Conservation (phyloP, 2,113 vertebrate genomes). For the Rissa tridactyla region DNA sequence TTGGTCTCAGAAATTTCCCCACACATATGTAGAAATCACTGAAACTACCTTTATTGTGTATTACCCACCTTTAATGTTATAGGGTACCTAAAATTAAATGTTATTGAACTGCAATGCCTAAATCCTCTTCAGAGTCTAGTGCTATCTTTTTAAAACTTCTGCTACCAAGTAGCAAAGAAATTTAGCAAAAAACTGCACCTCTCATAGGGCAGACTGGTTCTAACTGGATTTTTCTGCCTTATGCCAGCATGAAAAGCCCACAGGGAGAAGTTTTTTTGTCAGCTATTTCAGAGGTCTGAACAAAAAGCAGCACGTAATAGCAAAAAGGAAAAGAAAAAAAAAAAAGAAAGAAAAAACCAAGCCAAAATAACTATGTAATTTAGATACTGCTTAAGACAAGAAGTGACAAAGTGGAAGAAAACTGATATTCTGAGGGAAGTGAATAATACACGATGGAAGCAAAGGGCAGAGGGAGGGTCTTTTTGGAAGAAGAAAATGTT, state of each 20-base stretch:
- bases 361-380: background rate
- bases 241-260: background rate
- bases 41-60: background rate
- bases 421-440: background rate
- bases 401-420: background rate
- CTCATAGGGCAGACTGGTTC: background rate
- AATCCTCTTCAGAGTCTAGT: background rate
- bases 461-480: background rate
- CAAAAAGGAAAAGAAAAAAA: background rate
- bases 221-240: background rate
- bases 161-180: background rate
- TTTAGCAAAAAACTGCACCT: background rate
- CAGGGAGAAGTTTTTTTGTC: background rate
- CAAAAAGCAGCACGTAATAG: background rate
- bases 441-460: background rate
- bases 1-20: background rate
- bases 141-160: background rate
- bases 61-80: background rate
- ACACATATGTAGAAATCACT: background rate
- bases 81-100: background rate
- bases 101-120: background rate
- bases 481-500: background rate
- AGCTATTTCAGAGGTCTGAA: background rate
- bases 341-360: background rate
- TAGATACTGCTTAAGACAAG: background rate